Base-by-base conservation (phyloP, 1,140 invertebrate species). In the Diabrotica undecimpunctata region DNA sequence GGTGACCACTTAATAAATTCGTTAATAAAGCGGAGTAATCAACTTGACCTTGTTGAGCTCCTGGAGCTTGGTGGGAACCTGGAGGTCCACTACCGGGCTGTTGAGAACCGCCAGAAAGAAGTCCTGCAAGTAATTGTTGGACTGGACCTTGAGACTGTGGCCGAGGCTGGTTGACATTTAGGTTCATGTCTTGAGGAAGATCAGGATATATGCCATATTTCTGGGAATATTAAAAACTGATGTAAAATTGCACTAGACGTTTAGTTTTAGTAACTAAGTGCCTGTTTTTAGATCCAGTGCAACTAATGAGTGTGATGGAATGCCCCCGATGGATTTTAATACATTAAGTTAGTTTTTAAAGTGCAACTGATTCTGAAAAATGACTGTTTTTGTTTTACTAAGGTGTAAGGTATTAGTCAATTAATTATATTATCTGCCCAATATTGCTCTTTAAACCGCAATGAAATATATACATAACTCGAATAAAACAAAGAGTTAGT, bases 131-230 rank as follows among this genome's bases (percentile, higher is more conserved):
- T 14, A 60, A 14, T 50, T 60, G 58, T 39, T 58, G 35, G 14
- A 35, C 11, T 11, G 56, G 36, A n/a, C 12, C 13, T 13, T 58
- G n/a, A 57, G 54, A n/a, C 50, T 35, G 13, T 51, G 35, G 57
- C 50, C 11, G 54, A 41, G 41, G 10, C n/a, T 54, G 13, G 11
- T 61, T 61, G 41, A 56, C 11, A 61, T 64, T 60, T 0, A 38
- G 58, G 39, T 60, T 38, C 10, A 50, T n/a, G 25, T 69, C 67
- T 66, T 69, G 61, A 5, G 68, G 68, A 11, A 70, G 55, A 54
- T 66, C 65, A n/a, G 68, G 68, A 50, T 70, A 70, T 25, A 70
- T 66, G 14, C 68, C 65, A 50, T 66, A 66, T 58, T 50, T 62
- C 65, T 65, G 50, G n/a, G 41, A n/a, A 46, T 8, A 46, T 46